Evolutionary conservation across 1,140 invertebrate genomes (phyloP).

Genomic region (Drosophila littoralis): DNA sequence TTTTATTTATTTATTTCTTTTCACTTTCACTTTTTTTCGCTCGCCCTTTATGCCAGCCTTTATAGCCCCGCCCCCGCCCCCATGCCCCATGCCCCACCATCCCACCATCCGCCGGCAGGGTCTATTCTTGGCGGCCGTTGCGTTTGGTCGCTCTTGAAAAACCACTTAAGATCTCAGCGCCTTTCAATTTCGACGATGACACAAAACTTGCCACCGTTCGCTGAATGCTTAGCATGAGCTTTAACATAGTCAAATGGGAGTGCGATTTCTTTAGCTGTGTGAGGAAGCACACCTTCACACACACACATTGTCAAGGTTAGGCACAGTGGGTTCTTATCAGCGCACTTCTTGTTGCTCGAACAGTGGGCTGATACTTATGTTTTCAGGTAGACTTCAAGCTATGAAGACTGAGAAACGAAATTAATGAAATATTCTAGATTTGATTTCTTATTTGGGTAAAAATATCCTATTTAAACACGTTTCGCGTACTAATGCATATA

Average conservation of each 20-base stretch:
- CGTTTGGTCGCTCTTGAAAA: not conserved
- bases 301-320: slow-evolving; percentile 49
- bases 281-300: slow-evolving; percentile 2
- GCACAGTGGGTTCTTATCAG: slow-evolving; percentile 36
- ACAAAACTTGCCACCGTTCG: slow-evolving; percentile 13
- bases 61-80: not conserved
- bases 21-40: slow-evolving; percentile 50
- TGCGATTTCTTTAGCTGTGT: slow-evolving; percentile 28
- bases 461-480: too few relatives aligned
- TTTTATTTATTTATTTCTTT: slow-evolving; percentile 7
- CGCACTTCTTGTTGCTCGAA: too few relatives aligned
- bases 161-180: slow-evolving; percentile 35
- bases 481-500: too few relatives aligned
- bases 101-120: not conserved
- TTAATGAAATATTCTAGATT: too few relatives aligned
- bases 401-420: too few relatives aligned
- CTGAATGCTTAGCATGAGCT: slow-evolving; percentile 45
- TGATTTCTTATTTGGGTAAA: too few relatives aligned
- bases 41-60: not conserved
- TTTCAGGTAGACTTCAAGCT: too few relatives aligned
- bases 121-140: not conserved
- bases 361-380: too few relatives aligned
- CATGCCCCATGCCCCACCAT: too few relatives aligned
- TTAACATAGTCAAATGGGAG: slow-evolving; percentile 33
- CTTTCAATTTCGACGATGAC: slow-evolving; percentile 32